Percentiles rank a stretch among this genome's conserved stretches.
phyloP scores from a whole-genome alignment of 2,113 vertebrate species.

The Antechinus flavipes region DNA sequence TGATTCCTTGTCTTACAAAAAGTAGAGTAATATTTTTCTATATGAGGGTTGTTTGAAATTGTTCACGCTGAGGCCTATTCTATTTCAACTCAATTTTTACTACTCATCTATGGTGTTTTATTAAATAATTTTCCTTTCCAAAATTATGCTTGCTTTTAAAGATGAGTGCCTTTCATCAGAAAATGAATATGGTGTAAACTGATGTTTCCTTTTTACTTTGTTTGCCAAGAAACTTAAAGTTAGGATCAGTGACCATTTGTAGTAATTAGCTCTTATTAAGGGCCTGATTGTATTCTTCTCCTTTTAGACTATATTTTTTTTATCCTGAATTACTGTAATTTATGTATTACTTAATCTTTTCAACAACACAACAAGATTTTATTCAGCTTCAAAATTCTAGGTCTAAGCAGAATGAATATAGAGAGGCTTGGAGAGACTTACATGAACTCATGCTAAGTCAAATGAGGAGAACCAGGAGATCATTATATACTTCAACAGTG shows the following conservation, averaged over 20 bases:
- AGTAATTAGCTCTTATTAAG: neutral
- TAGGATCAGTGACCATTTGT: neutral
- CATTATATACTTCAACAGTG: too few species aligned
- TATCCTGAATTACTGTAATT: neutral
- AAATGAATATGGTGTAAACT: neutral
- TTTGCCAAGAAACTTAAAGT: neutral
- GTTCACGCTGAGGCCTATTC: neutral
- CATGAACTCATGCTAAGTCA: too few species aligned
- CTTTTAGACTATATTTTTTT: neutral
- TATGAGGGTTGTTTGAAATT: neutral
- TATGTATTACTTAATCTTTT: neutral
- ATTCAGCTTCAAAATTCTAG: neutral
- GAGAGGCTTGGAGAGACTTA: too few species aligned
- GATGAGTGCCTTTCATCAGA: slow-evolving; percentile 13
- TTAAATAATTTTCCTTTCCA: neutral
- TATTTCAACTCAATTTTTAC: neutral
- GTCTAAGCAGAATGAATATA: neutral
- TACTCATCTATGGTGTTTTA: neutral
- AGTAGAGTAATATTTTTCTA: neutral
- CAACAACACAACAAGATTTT: neutral
- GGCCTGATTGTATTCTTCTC: neutral
- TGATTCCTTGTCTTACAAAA: neutral
- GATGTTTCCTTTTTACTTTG: neutral
- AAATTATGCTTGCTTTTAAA: neutral
- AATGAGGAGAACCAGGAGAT: too few species aligned